These are phyloP conservation scores for Dromococcyx pavoninus DNA, from an alignment of 2,797 vertebrate genomes.

Conservation along the genomic window DNA sequence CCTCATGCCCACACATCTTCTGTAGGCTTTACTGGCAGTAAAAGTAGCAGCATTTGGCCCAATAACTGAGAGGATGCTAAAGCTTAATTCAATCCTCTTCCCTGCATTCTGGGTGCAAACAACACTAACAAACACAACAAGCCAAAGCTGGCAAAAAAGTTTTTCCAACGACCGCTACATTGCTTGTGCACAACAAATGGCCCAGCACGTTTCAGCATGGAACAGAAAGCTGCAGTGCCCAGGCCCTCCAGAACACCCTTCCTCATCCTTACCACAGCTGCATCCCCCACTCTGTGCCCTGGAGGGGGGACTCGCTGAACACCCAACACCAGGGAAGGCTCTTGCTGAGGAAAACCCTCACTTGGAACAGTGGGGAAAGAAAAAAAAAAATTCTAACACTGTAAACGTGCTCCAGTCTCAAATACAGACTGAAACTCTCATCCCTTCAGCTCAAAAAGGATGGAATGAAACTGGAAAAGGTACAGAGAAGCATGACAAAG, in stretches of 20 bases:
- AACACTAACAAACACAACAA: constrained; percentile 60
- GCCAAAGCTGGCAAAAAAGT: constrained; percentile 42
- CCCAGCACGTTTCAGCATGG: background rate
- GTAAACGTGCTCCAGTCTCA: background rate
- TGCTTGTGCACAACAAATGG: background rate
- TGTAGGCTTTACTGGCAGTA: constrained; percentile 55
- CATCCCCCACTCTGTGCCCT: background rate
- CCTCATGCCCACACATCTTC: constrained; percentile 56
- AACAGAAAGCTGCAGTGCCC: background rate
- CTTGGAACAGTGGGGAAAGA: background rate
- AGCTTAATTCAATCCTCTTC: constrained; percentile 60
- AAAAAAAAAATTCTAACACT: background rate
- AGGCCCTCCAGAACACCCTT: background rate
- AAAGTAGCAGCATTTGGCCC: constrained; percentile 57
- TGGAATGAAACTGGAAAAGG: background rate
- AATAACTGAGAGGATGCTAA: constrained; percentile 55
- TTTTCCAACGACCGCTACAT: constrained; percentile 30
- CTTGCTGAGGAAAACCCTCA: background rate
- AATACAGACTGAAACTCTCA: background rate
- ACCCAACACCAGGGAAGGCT: background rate
- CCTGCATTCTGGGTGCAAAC: constrained; percentile 39
- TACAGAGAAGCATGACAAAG: background rate
- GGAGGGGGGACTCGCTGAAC: background rate
- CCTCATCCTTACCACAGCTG: background rate
- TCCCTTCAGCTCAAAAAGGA: background rate